These are phyloP conservation scores for Epinephelus coioides DNA, from an alignment of 2,797 vertebrate species.

Conservation along the genomic window DNA sequence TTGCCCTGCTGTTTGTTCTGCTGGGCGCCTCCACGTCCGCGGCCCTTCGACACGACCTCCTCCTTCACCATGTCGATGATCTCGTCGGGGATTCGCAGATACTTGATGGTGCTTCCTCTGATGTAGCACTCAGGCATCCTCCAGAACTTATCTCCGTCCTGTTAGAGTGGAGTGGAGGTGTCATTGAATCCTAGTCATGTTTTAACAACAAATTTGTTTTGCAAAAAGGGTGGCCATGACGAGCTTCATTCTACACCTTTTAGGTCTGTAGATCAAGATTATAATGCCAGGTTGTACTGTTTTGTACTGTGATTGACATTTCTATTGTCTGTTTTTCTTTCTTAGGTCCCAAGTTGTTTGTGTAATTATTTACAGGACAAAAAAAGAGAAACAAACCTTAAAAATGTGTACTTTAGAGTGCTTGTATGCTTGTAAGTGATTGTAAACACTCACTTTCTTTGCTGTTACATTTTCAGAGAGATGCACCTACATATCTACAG, in stretches of 20 bases:
- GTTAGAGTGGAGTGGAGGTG: not conserved
- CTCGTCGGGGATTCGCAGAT: constrained; percentile 96
- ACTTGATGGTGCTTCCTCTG: constrained; percentile 98
- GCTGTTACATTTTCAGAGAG: not conserved
- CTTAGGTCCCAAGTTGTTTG: not conserved
- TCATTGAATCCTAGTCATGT: not conserved
- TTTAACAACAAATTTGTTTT: not conserved
- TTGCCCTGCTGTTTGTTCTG: constrained; percentile 95
- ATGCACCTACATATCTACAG: not conserved
- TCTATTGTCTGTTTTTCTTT: too few relatives aligned
- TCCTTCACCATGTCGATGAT: constrained; percentile 99
- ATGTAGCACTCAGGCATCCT: constrained; percentile 99
- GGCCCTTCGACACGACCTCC: constrained; percentile 95
- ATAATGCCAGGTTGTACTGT: not conserved
- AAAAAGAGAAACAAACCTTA: not conserved
- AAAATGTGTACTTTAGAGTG: not conserved
- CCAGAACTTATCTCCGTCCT: constrained; percentile 99
- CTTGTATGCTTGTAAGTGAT: too few relatives aligned
- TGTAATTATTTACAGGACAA: not conserved
- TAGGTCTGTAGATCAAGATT: not conserved
- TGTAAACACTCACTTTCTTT: too few relatives aligned
- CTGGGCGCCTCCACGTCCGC: constrained; percentile 93
- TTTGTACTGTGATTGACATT: not conserved
- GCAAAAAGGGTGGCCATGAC: not conserved
- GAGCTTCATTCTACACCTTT: not conserved